Evolutionary conservation across 2,888 invertebrate genomes (phyloP).

Genomic region (Caenorhabditis drosophilae): DNA sequence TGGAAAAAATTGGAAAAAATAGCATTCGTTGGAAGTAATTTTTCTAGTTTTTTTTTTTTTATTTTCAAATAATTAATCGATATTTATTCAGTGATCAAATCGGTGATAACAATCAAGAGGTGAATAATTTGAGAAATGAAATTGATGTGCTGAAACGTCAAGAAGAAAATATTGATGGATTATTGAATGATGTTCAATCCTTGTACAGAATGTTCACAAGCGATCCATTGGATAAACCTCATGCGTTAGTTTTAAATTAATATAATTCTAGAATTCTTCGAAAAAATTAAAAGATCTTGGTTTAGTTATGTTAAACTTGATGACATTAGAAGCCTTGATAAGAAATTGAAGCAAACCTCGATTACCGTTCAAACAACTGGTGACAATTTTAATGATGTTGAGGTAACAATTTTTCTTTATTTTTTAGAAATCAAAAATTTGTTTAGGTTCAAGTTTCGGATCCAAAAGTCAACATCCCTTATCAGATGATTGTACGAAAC

Average conservation of each 20-base stretch:
- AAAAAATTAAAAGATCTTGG: neutral
- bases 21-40: conserved; percentile 60
- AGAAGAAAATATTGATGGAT: conserved; percentile 1
- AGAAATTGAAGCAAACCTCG: neutral
- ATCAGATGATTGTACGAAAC: conserved; percentile 3
- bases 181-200: neutral
- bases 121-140: neutral
- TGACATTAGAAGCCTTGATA: neutral
- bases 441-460: conserved; percentile 4
- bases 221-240: conserved; percentile 1
- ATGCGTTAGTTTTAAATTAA: conserved; percentile 2
- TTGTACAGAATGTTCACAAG: neutral
- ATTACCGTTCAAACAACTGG: neutral
- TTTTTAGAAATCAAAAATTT: neutral
- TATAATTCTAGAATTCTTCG: no score
- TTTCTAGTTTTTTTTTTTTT: neutral
- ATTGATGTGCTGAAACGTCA: neutral
- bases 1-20: conserved; percentile 68
- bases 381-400: neutral
- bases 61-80: neutral
- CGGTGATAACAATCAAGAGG: neutral
- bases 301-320: conserved; percentile 2
- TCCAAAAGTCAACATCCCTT: neutral
- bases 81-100: neutral
- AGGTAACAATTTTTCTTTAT: neutral